phyloP scores from a whole-genome alignment of 23 tunicate species.

The Diplosoma virens region DNA sequence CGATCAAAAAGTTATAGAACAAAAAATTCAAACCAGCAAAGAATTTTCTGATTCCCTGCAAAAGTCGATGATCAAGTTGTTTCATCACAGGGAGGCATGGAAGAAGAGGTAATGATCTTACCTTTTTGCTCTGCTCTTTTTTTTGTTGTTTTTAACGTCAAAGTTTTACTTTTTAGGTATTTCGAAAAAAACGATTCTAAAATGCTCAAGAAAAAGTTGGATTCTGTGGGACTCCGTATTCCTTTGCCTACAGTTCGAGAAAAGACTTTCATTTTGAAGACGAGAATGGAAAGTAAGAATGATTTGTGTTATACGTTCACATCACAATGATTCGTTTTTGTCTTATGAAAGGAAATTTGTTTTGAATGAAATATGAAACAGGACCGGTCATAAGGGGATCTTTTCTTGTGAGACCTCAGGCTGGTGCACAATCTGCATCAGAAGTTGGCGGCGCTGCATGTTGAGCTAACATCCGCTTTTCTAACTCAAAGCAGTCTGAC shows the following conservation, averaged over 20 bases:
- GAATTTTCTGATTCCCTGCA: constrained; percentile 54
- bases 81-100: constrained; percentile 58
- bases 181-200: constrained; percentile 69
- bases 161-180: constrained; percentile 37
- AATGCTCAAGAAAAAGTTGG: constrained; percentile 32
- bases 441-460: no score
- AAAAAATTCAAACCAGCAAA: constrained; percentile 68
- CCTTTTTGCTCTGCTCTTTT: neutral
- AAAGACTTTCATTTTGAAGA: constrained; percentile 77
- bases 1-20: constrained; percentile 55
- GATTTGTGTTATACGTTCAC: neutral
- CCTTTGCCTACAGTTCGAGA: constrained; percentile 82
- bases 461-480: no score
- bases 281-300: constrained; percentile 73
- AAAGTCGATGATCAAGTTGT: constrained; percentile 48
- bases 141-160: no score
- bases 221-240: constrained; percentile 53
- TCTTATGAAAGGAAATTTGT: no score
- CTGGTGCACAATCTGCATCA: no score
- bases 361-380: no score
- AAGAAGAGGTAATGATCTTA: constrained; percentile 42
- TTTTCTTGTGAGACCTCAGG: no score
- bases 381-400: no score
- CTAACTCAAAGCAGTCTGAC: no score
- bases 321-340: no score